Evolutionary conservation across 2,113 vertebrate species (phyloP), one percentile per base, ranked within the genome.

Genomic region (Bungarus multicinctus): DNA sequence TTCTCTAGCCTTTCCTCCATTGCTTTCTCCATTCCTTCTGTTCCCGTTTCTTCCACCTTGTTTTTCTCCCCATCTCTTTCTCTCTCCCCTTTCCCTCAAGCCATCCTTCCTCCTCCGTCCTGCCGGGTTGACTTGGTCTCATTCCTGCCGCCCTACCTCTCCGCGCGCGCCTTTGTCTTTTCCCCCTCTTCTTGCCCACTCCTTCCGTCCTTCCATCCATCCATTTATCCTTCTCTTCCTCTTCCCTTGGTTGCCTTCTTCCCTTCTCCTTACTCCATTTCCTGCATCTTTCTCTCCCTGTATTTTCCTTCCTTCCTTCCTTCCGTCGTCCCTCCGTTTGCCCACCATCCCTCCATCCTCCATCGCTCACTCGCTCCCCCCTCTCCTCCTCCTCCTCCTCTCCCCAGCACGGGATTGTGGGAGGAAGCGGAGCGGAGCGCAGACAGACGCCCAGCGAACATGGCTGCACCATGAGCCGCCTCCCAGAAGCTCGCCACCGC

Each of bases 391-490:
- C 93, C 94, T 96, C 95, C 95, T 93, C 95, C 95, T 90, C 90
- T 53, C 58, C 85, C 52, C 60, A 90, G 93, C 93, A 97, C 96
- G 96, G 97, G 97, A 97, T 97, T 97, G 96, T 97, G 97, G 97
- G 97, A 97, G 97, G 97, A 95, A 97, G 97, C 97, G 96, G 96
- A 96, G 97, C 97, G 96, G 96, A 96, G 97, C 96, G 95, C 96
- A 97, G 96, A 96, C 96, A 97, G 97, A 97, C 97, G 96, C 95
- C 96, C 97, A 94, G 96, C 97, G 97, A 97, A 97, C 96, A 97
- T 97, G 97, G 97, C 97, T 97, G 96, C 96, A 96, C 97, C 96
- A 96, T 97, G 97, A 97, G 94, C 92, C 91, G 50, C 91, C 93
- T 87, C 93, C 93, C 85, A n/a, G 90, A 91, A 88, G 74, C 34